Percentiles rank a stretch among this genome's conserved stretches.
These are phyloP conservation scores for Merluccius polli DNA, from an alignment of 2,797 vertebrate species.

Conservation along the genomic window DNA sequence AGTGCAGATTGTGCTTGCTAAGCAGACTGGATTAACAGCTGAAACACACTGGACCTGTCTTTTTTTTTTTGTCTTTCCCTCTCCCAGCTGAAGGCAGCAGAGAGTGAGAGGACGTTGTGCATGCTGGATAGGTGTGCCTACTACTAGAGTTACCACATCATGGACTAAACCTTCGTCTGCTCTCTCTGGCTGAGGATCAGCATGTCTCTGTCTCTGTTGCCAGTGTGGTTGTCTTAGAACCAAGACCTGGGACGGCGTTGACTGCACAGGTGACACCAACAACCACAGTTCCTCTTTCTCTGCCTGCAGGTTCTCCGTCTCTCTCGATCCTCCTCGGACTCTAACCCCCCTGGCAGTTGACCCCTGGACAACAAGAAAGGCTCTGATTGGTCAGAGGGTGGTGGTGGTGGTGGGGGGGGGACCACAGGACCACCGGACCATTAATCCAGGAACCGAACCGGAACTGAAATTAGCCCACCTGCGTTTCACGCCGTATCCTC, in stretches of 20 bases:
- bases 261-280: constrained; percentile 19
- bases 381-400: constrained; percentile 46
- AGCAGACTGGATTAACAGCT: constrained; percentile 58
- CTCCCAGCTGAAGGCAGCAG: constrained; percentile 59
- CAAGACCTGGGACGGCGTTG: constrained; percentile 14
- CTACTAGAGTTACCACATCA: background rate
- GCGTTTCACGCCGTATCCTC: background rate
- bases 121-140: constrained; percentile 30
- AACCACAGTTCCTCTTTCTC: constrained; percentile 49
- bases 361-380: constrained; percentile 41
- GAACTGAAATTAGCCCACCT: background rate
- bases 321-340: constrained; percentile 47
- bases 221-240: constrained; percentile 34
- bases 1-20: constrained; percentile 47
- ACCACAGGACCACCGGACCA: constrained; percentile 40
- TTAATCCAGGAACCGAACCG: background rate
- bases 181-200: constrained; percentile 15
- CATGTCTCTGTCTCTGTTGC: constrained; percentile 22
- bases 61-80: constrained; percentile 40
- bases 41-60: constrained; percentile 58
- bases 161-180: background rate
- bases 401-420: background rate
- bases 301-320: constrained; percentile 49
- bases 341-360: constrained; percentile 59
- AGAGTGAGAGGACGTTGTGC: constrained; percentile 30